Percentiles rank a stretch among this genome's conserved stretches.
These are phyloP conservation scores for Emydocephalus ijimae DNA, from an alignment of 2,113 vertebrate genomes.

Conservation along the genomic window DNA sequence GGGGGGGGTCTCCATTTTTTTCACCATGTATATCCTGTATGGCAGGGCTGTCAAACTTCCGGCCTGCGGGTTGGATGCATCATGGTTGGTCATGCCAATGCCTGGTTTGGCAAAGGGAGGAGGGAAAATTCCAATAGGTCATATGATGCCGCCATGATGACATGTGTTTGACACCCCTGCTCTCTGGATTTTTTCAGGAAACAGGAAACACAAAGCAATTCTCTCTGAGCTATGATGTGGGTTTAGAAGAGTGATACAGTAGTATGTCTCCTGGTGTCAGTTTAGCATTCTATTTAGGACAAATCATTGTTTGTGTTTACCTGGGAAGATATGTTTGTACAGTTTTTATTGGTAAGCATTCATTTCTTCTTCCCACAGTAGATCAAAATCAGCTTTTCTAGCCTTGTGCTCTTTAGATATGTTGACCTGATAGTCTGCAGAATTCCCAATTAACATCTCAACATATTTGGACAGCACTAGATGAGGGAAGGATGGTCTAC, in stretches of 20 bases:
- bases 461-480: neutral
- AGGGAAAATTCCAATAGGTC: too few species aligned
- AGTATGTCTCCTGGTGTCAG: neutral
- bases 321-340: neutral
- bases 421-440: neutral
- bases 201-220: neutral
- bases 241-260: neutral
- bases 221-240: neutral
- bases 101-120: too few species aligned
- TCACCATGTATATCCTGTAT: neutral
- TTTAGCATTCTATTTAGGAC: neutral
- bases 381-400: neutral
- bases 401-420: neutral
- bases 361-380: neutral
- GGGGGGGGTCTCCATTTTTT: neutral
- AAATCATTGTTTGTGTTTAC: neutral
- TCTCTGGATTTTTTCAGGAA: too few species aligned
- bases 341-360: neutral
- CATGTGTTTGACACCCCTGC: too few species aligned
- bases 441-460: neutral
- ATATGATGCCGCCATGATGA: too few species aligned
- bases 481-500: neutral
- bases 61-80: too few species aligned
- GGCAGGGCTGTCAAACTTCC: too few species aligned
- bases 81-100: too few species aligned